Conservation (phyloP, 2,113 vertebrate species). For the Corythaeola cristata region DNA sequence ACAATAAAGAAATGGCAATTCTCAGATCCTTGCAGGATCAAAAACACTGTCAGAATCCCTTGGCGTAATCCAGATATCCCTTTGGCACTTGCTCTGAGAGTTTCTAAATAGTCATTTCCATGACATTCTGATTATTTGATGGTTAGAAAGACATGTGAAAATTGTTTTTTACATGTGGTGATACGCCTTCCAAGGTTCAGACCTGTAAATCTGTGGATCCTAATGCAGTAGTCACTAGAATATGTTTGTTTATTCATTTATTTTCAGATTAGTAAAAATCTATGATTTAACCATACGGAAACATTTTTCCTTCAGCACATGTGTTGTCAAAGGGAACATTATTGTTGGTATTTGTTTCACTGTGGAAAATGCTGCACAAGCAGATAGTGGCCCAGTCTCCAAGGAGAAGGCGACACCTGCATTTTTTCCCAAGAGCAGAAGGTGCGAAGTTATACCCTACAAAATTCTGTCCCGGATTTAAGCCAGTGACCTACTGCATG, state of each 20-base stretch:
- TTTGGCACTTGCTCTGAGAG: neutral
- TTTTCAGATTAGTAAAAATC: neutral
- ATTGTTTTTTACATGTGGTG: neutral
- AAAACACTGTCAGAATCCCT: neutral
- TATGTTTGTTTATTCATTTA: neutral
- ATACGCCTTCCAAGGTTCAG: neutral
- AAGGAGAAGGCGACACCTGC: neutral
- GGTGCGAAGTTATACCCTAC: neutral
- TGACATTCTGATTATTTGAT: neutral
- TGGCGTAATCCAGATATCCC: neutral
- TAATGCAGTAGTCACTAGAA: neutral
- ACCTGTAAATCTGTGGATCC: neutral
- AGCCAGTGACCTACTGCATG: constrained; percentile 30
- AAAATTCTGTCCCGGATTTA: neutral
- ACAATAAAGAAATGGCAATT: neutral
- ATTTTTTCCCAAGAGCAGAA: neutral
- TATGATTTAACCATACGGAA: neutral
- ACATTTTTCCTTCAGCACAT: neutral
- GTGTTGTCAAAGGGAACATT: neutral
- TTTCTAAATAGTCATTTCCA: neutral
- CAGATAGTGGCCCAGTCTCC: neutral
- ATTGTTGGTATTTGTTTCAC: neutral
- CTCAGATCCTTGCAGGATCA: neutral
- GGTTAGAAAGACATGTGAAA: neutral
- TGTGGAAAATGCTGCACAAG: neutral